A percentile compares a stretch with the other conserved stretches of the same genome.
These are phyloP conservation scores for Nasonia longicornis DNA, from an alignment of 1,140 invertebrate genomes.

Conservation along the genomic window DNA sequence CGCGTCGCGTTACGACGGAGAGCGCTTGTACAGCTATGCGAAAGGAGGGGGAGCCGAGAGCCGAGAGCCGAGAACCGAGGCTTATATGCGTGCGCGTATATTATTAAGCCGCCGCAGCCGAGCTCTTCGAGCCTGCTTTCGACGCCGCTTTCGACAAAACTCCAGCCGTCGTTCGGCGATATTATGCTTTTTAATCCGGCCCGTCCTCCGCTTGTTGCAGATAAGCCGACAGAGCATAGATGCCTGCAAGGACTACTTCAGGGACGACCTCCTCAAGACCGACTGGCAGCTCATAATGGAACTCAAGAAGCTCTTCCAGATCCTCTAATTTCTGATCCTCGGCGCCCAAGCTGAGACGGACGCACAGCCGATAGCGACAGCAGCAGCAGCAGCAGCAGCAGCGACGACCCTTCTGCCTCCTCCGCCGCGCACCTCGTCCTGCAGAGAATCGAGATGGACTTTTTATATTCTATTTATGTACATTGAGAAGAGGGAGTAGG, in stretches of 20 bases:
- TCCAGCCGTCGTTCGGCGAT: too few species aligned
- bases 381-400: too few species aligned
- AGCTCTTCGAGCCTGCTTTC: too few species aligned
- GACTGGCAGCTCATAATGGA: conserved; percentile 99
- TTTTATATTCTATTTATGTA: not conserved
- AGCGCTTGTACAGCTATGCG: too few species aligned
- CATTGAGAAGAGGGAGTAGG: too few species aligned
- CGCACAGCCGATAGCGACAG: not conserved
- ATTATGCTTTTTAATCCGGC: too few species aligned
- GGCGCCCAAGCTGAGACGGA: not conserved
- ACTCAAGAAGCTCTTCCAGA: conserved; percentile 97
- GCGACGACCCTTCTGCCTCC: too few species aligned
- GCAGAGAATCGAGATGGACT: not conserved
- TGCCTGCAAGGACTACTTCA: conserved; percentile 98
- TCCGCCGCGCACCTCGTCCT: not conserved
- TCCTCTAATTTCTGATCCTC: conserved; percentile 78
- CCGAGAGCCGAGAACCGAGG: not conserved
- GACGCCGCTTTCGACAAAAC: too few species aligned
- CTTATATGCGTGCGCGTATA: too few species aligned
- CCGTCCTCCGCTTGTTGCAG: conserved; percentile 73
- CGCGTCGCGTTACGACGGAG: conserved; percentile 40
- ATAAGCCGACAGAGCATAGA: conserved; percentile 98
- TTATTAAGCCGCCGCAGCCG: too few species aligned
- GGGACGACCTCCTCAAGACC: conserved; percentile 94
- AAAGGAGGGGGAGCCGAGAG: not conserved